Evolutionary conservation across 2,797 vertebrate species (phyloP).

Genomic region (Gallinago nigripennis): DNA sequence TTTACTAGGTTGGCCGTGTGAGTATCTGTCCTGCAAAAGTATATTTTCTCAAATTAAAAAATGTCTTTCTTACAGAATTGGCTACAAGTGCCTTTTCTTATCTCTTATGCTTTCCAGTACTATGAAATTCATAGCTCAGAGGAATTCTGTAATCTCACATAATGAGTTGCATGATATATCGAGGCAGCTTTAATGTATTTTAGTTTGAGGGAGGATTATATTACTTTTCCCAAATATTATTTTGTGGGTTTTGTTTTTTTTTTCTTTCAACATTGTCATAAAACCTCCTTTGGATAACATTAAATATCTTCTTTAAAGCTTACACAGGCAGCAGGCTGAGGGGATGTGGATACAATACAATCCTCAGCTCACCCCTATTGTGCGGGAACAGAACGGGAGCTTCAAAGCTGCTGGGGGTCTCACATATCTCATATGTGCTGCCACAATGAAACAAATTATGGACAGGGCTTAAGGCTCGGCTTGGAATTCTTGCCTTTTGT

Average conservation of each 20-base stretch:
- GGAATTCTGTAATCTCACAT: neutral
- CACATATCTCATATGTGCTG: conserved; percentile 60
- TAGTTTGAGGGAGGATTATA: neutral
- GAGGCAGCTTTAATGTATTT: neutral
- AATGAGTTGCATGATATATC: neutral
- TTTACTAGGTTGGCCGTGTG: neutral
- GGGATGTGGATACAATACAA: conserved; percentile 24
- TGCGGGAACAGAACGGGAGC: conserved; percentile 34
- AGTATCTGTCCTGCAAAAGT: neutral
- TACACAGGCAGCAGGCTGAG: conserved; percentile 31
- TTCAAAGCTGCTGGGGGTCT: conserved; percentile 58
- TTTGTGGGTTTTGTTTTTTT: neutral
- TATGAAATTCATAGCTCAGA: conserved; percentile 1
- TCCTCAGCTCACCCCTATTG: conserved; percentile 43
- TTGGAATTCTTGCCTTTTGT: conserved; percentile 74
- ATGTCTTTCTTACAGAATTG: neutral
- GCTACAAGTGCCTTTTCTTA: neutral
- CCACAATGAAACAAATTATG: conserved; percentile 76
- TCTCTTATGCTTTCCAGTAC: neutral
- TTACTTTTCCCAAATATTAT: conserved; percentile 29
- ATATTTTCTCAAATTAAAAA: conserved; percentile 8
- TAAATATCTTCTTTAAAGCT: conserved; percentile 49
- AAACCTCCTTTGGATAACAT: conserved; percentile 21
- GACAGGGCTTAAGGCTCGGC: conserved; percentile 60
- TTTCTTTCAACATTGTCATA: conserved; percentile 21